Conservation (phyloP, 2,797 vertebrate species). For the Ctenopoma multispine region DNA sequence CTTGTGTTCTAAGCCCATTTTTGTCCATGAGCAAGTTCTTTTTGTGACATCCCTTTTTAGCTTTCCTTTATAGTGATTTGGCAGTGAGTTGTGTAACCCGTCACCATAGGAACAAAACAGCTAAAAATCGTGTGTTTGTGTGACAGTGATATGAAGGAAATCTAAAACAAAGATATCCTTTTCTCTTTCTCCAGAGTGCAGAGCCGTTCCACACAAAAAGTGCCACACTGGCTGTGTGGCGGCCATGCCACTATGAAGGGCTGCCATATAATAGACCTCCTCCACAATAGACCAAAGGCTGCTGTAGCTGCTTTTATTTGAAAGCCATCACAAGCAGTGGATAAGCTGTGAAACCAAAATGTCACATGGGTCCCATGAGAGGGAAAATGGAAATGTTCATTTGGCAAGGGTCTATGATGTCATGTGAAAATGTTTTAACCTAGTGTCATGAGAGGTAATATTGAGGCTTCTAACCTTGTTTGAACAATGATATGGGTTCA, state of each 20-base stretch:
- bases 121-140: constrained; percentile 64
- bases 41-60: constrained; percentile 49
- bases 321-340: constrained; percentile 38
- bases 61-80: constrained; percentile 81
- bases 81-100: constrained; percentile 65
- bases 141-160: constrained; percentile 66
- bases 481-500: background rate
- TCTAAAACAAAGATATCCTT: constrained; percentile 71
- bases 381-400: constrained; percentile 20
- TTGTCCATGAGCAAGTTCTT: constrained; percentile 47
- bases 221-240: constrained; percentile 20
- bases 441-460: background rate
- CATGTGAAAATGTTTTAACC: constrained; percentile 25
- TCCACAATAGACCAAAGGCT: constrained; percentile 54
- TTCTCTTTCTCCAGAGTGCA: constrained; percentile 31
- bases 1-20: constrained; percentile 30
- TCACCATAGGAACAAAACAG: constrained; percentile 76
- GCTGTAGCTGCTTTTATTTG: constrained; percentile 32
- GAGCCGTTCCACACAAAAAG: constrained; percentile 44
- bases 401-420: constrained; percentile 29
- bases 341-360: constrained; percentile 39
- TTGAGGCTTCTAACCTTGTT: constrained; percentile 1
- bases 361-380: constrained; percentile 24
- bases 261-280: constrained; percentile 39
- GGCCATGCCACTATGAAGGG: constrained; percentile 44